Evolutionary conservation across 2,113 vertebrate genomes (phyloP), one percentile per base, ranked within the genome.

Genomic region (Dipodomys spectabilis): DNA sequence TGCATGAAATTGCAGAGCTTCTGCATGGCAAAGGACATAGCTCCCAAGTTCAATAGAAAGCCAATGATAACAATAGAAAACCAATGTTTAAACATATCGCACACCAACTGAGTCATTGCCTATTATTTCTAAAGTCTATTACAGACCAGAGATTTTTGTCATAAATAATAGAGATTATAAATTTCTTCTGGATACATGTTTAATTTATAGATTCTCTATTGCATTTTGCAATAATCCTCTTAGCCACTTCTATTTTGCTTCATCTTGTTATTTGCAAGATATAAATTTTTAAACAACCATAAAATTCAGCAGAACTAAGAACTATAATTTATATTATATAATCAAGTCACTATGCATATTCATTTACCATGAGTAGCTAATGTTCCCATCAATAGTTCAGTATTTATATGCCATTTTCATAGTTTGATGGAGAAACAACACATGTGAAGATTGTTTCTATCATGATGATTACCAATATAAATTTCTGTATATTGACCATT

Each of bases 121-220:
- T 35, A 1, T 57, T 32, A 81, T 90, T 60, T 5, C 2, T 16
- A 81, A 88, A 64, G 23, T 44, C 25, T 83, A 35, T 65, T 19
- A 68, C 92, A 91, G 53, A 80, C 19, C 12, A 35, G 35, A 11
- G n/a, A 49, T 84, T 16, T 69, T 39, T 67, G 19, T 20, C 32
- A 57, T 35, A 64, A 18, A 39, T 19, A 57, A 7, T 75, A 7
- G 30, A 84, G 13, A 92, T 90, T 83, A 89, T 69, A 88, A 79
- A 82, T 11, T 8, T 78, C 57, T 93, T 92, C 78, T 9, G 32
- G 28, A 88, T 82, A 92, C 57, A 95, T 77, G 9, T 84, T 84
- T 72, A 75, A 89, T 82, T 85, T 78, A 53, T 20, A 90, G 49
- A 71, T 79, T 82, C 22, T 88, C 11, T 69, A 86, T 44, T 69